These are phyloP conservation scores for Labia minor DNA, from an alignment of 2,888 invertebrate genomes.

Conservation along the genomic window DNA sequence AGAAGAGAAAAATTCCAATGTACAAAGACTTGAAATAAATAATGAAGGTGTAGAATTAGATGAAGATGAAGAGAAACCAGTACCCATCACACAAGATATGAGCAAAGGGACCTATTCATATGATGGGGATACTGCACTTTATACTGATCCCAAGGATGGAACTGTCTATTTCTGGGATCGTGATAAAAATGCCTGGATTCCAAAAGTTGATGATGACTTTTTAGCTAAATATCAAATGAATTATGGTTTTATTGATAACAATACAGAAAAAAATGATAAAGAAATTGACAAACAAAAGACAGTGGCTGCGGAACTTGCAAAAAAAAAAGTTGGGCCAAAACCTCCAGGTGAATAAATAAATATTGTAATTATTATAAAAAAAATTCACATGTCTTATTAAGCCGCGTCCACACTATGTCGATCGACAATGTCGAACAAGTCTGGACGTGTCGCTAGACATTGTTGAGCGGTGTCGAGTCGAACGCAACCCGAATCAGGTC, in stretches of 20 bases:
- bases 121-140: slow-evolving; percentile 67
- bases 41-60: slow-evolving; percentile 28
- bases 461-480: no score
- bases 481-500: no score
- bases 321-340: slow-evolving; percentile 42
- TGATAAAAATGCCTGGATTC: slow-evolving; percentile 88
- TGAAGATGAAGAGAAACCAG: slow-evolving; percentile 28
- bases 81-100: slow-evolving; percentile 30
- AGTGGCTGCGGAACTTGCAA: slow-evolving; percentile 32
- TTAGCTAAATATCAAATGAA: slow-evolving; percentile 92
- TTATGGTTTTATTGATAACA: slow-evolving; percentile 72
- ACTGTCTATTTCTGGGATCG: slow-evolving; percentile 85
- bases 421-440: no score
- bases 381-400: no score
- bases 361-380: slow-evolving; percentile 4
- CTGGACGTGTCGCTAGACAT: no score
- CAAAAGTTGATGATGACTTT: slow-evolving; percentile 93
- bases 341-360: slow-evolving; percentile 34
- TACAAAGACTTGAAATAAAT: slow-evolving; percentile 25
- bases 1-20: slow-evolving; percentile 25
- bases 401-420: no score
- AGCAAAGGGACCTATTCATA: slow-evolving; percentile 47
- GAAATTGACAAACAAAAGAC: slow-evolving; percentile 31
- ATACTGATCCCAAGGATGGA: slow-evolving; percentile 73
- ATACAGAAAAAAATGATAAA: slow-evolving; percentile 30